These are phyloP conservation scores for Brachypteracias leptosomus DNA, from an alignment of 2,113 vertebrate species.

Conservation along the genomic window DNA sequence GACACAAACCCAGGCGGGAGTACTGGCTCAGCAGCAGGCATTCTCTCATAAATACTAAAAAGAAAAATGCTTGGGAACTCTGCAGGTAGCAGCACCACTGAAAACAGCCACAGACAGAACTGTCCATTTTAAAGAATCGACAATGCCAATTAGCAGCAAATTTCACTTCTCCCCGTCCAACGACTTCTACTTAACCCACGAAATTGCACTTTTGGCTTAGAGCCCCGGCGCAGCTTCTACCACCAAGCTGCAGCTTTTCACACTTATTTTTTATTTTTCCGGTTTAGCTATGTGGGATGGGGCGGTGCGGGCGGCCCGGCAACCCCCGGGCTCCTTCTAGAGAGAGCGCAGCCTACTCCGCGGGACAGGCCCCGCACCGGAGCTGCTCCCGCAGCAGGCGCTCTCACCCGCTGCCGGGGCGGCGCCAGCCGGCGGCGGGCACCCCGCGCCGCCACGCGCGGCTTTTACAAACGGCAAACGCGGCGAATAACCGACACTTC, in stretches of 20 bases:
- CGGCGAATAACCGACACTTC: too few relatives aligned
- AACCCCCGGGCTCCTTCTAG: too few relatives aligned
- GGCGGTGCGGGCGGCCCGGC: too few relatives aligned
- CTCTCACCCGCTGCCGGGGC: too few relatives aligned
- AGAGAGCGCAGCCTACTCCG: neutral
- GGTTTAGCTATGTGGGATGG: fast-evolving
- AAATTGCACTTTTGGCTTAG: neutral
- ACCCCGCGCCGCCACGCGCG: neutral
- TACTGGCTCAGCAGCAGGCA: neutral
- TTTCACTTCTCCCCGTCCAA: neutral
- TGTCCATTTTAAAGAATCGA: fast-evolving
- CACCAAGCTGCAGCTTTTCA: neutral
- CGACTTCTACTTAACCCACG: neutral
- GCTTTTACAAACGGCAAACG: neutral
- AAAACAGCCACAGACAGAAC: neutral
- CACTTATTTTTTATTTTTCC: neutral
- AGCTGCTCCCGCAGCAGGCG: neutral
- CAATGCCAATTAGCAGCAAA: fast-evolving
- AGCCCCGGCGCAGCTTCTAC: neutral
- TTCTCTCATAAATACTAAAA: fast-evolving
- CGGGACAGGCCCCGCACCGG: neutral
- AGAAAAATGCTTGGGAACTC: too few relatives aligned
- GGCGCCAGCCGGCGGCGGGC: too few relatives aligned
- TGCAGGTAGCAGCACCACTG: neutral
- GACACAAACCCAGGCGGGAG: neutral